Percentiles rank a stretch among this genome's conserved stretches.
Conservation (phyloP, 2,888 invertebrate species). For the Ametastegia equiseti region DNA sequence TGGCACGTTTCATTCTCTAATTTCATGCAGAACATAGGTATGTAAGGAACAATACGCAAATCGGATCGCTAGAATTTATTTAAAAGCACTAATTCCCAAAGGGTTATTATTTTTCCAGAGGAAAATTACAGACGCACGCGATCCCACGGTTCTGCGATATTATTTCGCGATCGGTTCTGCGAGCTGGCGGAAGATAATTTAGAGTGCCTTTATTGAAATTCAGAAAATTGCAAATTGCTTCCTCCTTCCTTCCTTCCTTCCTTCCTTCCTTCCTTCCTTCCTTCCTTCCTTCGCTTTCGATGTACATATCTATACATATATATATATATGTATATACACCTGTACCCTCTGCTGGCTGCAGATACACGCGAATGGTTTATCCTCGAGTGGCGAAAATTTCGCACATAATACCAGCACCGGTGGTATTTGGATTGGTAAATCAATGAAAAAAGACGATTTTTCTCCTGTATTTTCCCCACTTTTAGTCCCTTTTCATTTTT, state of each 20-base stretch:
- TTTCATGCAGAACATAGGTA: background rate
- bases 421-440: background rate
- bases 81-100: background rate
- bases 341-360: too few species aligned
- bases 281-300: conserved; percentile 10
- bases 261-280: too few species aligned
- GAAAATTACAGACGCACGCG: background rate
- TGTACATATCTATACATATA: background rate
- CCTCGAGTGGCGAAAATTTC: background rate
- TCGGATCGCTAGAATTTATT: background rate
- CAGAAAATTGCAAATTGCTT: conserved; percentile 32
- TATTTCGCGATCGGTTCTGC: background rate
- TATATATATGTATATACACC: too few species aligned
- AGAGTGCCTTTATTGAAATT: conserved; percentile 39
- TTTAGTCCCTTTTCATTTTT: background rate
- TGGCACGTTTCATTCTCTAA: too few species aligned
- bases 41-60: background rate
- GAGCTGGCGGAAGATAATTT: conserved; percentile 5
- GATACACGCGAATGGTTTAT: conserved; percentile 15
- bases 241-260: too few species aligned
- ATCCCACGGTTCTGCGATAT: background rate
- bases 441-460: background rate
- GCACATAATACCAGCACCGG: background rate
- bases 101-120: background rate
- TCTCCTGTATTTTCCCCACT: background rate